phyloP scores from a whole-genome alignment of 2,113 vertebrate species.

The Pseudopodoces humilis region DNA sequence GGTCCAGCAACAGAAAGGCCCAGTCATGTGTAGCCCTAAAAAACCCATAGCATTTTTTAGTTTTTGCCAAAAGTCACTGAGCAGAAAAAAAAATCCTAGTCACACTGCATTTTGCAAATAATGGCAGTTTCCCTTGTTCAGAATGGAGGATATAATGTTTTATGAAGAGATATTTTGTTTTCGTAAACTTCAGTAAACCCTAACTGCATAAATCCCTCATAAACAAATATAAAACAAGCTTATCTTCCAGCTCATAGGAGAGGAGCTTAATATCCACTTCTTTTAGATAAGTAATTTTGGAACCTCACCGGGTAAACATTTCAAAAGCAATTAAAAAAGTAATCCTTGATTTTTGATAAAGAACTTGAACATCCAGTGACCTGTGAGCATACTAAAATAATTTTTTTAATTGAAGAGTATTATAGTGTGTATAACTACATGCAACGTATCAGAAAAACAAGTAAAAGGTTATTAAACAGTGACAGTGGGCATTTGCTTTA shows the following conservation, averaged over 20 bases:
- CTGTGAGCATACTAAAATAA: not conserved
- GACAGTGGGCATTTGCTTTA: not conserved
- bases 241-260: slow-evolving; percentile 8
- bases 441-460: not conserved
- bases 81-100: not conserved
- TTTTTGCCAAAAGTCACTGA: not conserved
- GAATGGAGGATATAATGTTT: not conserved
- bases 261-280: slow-evolving; percentile 30
- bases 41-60: not conserved
- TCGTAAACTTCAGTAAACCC: slow-evolving; percentile 33
- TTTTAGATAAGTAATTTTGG: slow-evolving; percentile 22
- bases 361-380: not conserved
- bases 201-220: not conserved
- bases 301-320: not conserved
- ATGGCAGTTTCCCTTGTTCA: not conserved
- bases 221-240: slow-evolving; percentile 40
- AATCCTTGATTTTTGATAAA: slow-evolving; percentile 25
- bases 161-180: slow-evolving; percentile 14
- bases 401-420: not conserved
- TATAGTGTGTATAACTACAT: not conserved
- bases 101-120: not conserved
- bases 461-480: not conserved
- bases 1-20: not conserved
- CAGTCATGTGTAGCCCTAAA: not conserved
- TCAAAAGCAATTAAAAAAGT: slow-evolving; percentile 31